phyloP scores from a whole-genome alignment of 2,113 vertebrate species.

The Oryzias woworae region DNA sequence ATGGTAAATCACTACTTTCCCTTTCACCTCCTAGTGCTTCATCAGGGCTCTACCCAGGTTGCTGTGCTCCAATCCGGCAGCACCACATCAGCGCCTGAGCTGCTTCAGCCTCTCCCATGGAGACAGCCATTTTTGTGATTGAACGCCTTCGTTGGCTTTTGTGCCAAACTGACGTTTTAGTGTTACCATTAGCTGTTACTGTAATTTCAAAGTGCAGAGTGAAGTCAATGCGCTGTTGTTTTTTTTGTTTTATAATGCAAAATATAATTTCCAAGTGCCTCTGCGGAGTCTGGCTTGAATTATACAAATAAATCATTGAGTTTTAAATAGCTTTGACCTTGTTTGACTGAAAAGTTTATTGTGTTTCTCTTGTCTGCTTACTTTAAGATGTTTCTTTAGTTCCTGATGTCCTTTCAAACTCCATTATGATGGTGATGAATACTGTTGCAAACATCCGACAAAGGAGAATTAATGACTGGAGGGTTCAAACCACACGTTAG shows the following conservation, averaged over 20 bases:
- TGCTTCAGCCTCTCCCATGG: slow-evolving; percentile 51
- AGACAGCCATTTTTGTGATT: slow-evolving; percentile 53
- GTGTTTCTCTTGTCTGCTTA: slow-evolving; percentile 16
- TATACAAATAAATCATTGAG: slow-evolving; percentile 14
- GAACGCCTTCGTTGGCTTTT: slow-evolving; percentile 47
- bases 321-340: slow-evolving; percentile 2
- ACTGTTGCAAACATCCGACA: slow-evolving; percentile 38
- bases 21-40: slow-evolving; percentile 71
- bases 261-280: slow-evolving; percentile 15
- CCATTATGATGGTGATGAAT: slow-evolving; percentile 37
- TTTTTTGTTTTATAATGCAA: slow-evolving; percentile 13
- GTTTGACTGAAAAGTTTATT: slow-evolving; percentile 12
- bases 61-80: slow-evolving; percentile 53
- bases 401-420: slow-evolving; percentile 15
- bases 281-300: slow-evolving; percentile 12
- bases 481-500: too few species aligned
- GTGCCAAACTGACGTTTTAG: slow-evolving; percentile 34
- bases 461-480: slow-evolving; percentile 59
- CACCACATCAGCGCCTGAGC: slow-evolving; percentile 61
- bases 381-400: slow-evolving; percentile 31
- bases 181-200: slow-evolving; percentile 20
- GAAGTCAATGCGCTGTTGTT: neutral
- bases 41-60: slow-evolving; percentile 62
- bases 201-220: slow-evolving; percentile 36
- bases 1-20: slow-evolving; percentile 80